Conservation (phyloP, 2,888 invertebrate species). For the Watsonalla cultraria region DNA sequence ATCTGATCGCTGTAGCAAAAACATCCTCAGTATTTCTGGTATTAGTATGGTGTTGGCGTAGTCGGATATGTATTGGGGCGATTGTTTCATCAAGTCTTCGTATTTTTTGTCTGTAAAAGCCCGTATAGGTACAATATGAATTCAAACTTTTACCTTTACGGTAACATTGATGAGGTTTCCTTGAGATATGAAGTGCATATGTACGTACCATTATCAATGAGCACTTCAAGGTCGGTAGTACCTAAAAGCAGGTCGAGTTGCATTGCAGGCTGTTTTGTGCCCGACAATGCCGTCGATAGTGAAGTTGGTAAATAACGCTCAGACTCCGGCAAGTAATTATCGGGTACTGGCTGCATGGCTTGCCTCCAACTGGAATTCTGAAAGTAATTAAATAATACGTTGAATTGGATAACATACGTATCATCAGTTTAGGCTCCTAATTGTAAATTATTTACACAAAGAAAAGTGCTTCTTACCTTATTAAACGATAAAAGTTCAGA, state of each 20-base stretch:
- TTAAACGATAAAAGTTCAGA: slow-evolving; percentile 77
- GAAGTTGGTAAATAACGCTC: slow-evolving; percentile 80
- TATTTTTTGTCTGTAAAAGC: slow-evolving; percentile 74
- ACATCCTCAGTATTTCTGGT: slow-evolving; percentile 74
- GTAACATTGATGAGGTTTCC: not conserved
- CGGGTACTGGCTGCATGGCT: slow-evolving; percentile 81
- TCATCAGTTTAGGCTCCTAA: not conserved
- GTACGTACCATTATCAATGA: slow-evolving; percentile 74
- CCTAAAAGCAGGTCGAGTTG: slow-evolving; percentile 84
- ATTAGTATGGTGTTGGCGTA: slow-evolving; percentile 79
- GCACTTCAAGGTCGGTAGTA: slow-evolving; percentile 82
- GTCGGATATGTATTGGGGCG: slow-evolving; percentile 71
- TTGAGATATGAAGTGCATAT: slow-evolving; percentile 1
- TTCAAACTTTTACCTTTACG: not conserved
- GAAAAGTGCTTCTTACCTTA: slow-evolving; percentile 28
- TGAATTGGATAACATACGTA: not conserved
- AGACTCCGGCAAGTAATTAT: slow-evolving; percentile 78
- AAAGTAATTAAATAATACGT: slow-evolving; percentile 16
- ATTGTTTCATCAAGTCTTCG: slow-evolving; percentile 78
- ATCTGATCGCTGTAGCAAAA: slow-evolving; percentile 43
- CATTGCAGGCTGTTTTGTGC: slow-evolving; percentile 66
- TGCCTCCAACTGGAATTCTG: slow-evolving; percentile 79
- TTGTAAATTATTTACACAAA: not conserved
- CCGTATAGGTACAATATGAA: too few relatives aligned
- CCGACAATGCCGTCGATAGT: slow-evolving; percentile 73